These are phyloP conservation scores for Osmoderma eremita DNA, from an alignment of 2,888 invertebrate species.

Conservation along the genomic window DNA sequence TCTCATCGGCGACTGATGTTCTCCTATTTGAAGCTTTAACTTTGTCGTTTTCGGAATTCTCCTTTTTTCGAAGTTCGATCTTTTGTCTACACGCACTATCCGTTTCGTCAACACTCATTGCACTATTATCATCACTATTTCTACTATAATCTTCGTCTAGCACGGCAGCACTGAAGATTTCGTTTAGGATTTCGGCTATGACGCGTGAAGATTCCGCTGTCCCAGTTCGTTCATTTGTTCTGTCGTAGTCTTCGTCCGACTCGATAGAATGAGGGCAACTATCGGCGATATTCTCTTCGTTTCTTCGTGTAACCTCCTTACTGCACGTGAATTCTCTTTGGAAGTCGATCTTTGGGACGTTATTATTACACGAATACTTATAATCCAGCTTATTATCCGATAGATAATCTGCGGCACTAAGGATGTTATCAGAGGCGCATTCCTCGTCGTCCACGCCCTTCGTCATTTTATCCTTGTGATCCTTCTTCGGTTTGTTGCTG, in stretches of 20 bases:
- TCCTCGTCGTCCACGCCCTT: slow-evolving; percentile 37
- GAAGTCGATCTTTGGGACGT: slow-evolving; percentile 35
- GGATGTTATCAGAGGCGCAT: slow-evolving; percentile 31
- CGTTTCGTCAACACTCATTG: slow-evolving; percentile 1
- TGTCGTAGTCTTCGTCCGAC: neutral
- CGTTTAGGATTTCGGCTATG: slow-evolving; percentile 15
- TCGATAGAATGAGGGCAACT: slow-evolving; percentile 1
- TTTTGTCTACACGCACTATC: slow-evolving; percentile 11
- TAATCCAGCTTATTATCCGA: slow-evolving; percentile 16
- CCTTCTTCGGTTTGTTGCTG: slow-evolving; percentile 38
- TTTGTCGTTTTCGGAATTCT: slow-evolving; percentile 25
- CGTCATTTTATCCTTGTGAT: slow-evolving; percentile 31
- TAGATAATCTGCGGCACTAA: slow-evolving; percentile 19
- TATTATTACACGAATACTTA: slow-evolving; percentile 20
- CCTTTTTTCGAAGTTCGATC: slow-evolving; percentile 17
- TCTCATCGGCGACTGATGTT: slow-evolving; percentile 31
- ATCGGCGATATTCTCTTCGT: slow-evolving; percentile 23
- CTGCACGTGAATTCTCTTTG: slow-evolving; percentile 32
- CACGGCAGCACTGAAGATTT: slow-evolving; percentile 30
- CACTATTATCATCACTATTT: slow-evolving; percentile 18
- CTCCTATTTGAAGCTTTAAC: slow-evolving; percentile 28
- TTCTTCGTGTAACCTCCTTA: slow-evolving; percentile 13
- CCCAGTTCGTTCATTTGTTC: slow-evolving; percentile 6
- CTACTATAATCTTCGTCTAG: slow-evolving; percentile 17
- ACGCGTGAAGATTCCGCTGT: neutral